phyloP scores from a whole-genome alignment of 2,888 invertebrate species.

The Tipula confusa region DNA sequence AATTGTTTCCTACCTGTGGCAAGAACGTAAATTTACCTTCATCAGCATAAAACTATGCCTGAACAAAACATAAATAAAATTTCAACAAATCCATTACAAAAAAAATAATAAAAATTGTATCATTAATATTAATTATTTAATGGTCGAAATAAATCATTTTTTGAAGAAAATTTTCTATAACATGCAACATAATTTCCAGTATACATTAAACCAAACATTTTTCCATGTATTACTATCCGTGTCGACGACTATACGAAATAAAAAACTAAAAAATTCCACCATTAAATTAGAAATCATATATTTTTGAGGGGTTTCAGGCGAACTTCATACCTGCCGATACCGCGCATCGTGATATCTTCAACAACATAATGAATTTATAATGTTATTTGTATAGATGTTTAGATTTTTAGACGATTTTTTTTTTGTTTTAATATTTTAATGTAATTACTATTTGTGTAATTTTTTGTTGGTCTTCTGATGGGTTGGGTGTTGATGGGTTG shows the following conservation, averaged over 20 bases:
- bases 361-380: background rate
- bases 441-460: background rate
- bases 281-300: background rate
- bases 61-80: background rate
- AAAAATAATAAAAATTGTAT: background rate
- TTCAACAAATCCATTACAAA: background rate
- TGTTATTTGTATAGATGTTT: background rate
- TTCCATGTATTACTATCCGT: background rate
- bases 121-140: background rate
- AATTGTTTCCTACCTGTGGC: background rate
- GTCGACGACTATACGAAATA: background rate
- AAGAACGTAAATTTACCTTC: background rate
- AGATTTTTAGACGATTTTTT: no score
- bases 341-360: background rate
- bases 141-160: background rate
- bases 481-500: no score
- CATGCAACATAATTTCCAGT: background rate
- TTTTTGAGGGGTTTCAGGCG: background rate
- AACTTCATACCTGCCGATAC: background rate
- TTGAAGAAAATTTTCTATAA: background rate
- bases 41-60: background rate
- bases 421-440: no score
- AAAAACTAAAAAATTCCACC: background rate
- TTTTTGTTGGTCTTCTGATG: background rate
- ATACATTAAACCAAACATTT: background rate